Percentiles rank a stretch among this genome's conserved stretches.
Conservation (phyloP, 2,888 invertebrate species). For the Leptopterna dolabrata region DNA sequence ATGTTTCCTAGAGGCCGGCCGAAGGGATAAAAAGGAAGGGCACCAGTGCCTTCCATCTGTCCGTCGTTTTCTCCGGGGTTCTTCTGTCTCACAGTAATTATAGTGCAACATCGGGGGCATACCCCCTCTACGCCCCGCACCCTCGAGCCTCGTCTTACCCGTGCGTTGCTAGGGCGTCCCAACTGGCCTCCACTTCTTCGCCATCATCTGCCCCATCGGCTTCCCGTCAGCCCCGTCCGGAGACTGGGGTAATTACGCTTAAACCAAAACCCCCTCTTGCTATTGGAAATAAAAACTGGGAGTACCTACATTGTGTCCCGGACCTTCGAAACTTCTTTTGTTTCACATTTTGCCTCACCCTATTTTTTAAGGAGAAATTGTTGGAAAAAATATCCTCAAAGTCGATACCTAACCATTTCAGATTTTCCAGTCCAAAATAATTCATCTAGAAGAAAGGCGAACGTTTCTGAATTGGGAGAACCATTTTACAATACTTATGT, state of each 20-base stretch:
- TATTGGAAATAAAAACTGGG: slow-evolving; percentile 21
- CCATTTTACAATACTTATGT: too few relatives aligned
- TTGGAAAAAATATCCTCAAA: too few relatives aligned
- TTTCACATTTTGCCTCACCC: not conserved
- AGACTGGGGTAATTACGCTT: slow-evolving; percentile 23
- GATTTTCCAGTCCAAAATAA: too few relatives aligned
- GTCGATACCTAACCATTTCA: too few relatives aligned
- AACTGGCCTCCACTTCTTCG: slow-evolving; percentile 18
- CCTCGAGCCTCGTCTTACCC: slow-evolving; percentile 9
- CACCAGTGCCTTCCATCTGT: slow-evolving; percentile 46
- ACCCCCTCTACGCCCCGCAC: not conserved
- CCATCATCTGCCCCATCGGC: not conserved
- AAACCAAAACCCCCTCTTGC: not conserved
- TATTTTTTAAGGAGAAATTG: too few relatives aligned
- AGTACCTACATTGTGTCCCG: not conserved
- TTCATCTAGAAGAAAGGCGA: too few relatives aligned
- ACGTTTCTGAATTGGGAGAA: too few relatives aligned
- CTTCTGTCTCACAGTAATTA: slow-evolving; percentile 29
- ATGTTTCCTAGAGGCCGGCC: not conserved
- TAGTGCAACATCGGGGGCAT: slow-evolving; percentile 38
- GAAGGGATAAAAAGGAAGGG: not conserved
- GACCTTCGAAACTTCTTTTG: slow-evolving; percentile 29
- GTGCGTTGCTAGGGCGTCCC: slow-evolving; percentile 30
- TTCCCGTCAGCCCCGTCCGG: not conserved
- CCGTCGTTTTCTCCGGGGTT: slow-evolving; percentile 14